Evolutionary conservation across 2,797 vertebrate species (phyloP).

Genomic region (Thamnophis elegans): DNA sequence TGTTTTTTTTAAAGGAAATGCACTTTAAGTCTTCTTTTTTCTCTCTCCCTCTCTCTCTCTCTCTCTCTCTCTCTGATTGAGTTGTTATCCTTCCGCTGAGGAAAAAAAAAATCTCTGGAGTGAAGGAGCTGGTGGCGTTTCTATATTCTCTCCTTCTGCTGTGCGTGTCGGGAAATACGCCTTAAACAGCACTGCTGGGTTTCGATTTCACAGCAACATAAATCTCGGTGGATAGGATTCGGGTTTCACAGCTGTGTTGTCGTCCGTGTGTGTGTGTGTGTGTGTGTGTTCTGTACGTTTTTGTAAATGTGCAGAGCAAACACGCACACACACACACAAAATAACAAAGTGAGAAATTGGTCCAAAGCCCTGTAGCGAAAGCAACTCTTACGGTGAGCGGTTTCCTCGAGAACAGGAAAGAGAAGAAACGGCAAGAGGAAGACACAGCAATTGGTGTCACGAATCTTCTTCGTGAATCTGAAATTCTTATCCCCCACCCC

Average conservation of each 20-base stretch:
- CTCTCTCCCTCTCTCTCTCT: no score
- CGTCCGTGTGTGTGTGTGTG: neutral
- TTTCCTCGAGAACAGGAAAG: constrained; percentile 47
- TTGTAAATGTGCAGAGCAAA: constrained; percentile 44
- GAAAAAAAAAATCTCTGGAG: neutral
- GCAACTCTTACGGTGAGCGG: constrained; percentile 22
- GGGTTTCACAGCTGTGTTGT: constrained; percentile 45
- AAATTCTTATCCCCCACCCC: neutral
- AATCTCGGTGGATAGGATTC: constrained; percentile 24
- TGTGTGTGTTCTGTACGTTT: constrained; percentile 33
- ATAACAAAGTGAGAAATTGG: constrained; percentile 37
- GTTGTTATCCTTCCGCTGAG: neutral
- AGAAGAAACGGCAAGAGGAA: constrained; percentile 23
- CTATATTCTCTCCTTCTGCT: rapidly evolving
- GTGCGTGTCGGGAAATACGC: neutral
- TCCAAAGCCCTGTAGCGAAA: constrained; percentile 23
- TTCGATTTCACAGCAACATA: constrained; percentile 17
- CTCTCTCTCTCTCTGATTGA: neutral
- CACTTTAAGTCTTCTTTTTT: neutral
- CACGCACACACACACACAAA: no score
- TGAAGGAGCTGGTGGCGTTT: neutral
- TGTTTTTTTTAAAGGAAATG: neutral
- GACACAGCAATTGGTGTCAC: constrained; percentile 10
- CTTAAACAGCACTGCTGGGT: neutral
- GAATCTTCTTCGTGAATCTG: constrained; percentile 17